A percentile compares a stretch with the other conserved stretches of the same genome.
These are phyloP conservation scores for Phoxinus dragarum DNA, from an alignment of 2,797 vertebrate species.

Conservation along the genomic window DNA sequence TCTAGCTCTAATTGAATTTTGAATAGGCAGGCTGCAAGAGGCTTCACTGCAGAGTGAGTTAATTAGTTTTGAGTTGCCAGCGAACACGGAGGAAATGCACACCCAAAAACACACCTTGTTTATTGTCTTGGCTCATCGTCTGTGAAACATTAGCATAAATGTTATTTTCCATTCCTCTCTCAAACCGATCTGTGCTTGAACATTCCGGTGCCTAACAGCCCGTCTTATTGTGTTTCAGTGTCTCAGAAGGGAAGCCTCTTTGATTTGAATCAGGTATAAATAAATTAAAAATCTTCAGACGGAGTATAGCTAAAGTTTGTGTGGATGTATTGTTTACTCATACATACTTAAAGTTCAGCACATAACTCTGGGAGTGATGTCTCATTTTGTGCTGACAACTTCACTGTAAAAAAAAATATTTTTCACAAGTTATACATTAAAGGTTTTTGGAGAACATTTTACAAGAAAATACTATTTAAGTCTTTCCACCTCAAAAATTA, in stretches of 20 bases:
- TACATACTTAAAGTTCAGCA: slow-evolving; percentile 4
- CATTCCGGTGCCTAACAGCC: slow-evolving; percentile 23
- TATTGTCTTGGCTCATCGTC: slow-evolving; percentile 47
- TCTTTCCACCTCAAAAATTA: background rate
- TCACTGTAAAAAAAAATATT: background rate
- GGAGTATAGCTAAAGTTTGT: background rate
- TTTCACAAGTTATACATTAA: background rate
- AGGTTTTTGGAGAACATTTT: background rate
- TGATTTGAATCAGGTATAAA: slow-evolving; percentile 42
- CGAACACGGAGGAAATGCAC: slow-evolving; percentile 12
- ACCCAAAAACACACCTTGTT: slow-evolving; percentile 41
- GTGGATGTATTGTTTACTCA: slow-evolving; percentile 5
- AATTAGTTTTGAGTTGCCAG: slow-evolving; percentile 45
- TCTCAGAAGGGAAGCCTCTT: slow-evolving; percentile 18
- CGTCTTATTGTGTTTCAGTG: slow-evolving; percentile 31
- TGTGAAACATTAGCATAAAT: slow-evolving; percentile 52
- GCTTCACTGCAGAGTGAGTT: slow-evolving; percentile 39
- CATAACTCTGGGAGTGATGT: background rate
- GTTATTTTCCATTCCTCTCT: slow-evolving; percentile 45
- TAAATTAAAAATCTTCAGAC: slow-evolving; percentile 10
- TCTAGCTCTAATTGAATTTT: slow-evolving; percentile 41
- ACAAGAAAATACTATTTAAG: background rate
- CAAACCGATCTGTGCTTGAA: slow-evolving; percentile 11
- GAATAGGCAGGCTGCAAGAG: slow-evolving; percentile 35
- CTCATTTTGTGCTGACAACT: background rate